Percentiles rank a stretch among this genome's conserved stretches.
Evolutionary conservation across 2,888 invertebrate species (phyloP).

Genomic region (Melanargia galathea): DNA sequence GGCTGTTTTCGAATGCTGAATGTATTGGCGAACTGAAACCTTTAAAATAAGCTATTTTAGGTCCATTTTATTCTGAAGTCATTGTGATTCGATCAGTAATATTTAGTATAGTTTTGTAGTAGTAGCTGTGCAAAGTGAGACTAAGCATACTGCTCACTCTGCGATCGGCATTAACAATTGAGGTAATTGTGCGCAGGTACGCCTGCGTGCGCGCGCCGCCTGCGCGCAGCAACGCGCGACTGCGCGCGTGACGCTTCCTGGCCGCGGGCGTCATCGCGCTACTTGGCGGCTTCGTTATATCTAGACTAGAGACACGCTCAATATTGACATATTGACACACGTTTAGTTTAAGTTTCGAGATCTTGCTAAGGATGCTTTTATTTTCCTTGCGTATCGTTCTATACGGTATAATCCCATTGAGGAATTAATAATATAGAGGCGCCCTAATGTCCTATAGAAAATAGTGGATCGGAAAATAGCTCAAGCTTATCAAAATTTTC

Average conservation of each 20-base stretch:
- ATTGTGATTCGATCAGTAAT: too few species aligned
- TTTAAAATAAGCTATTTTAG: too few species aligned
- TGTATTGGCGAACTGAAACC: too few species aligned
- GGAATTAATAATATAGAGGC: neutral
- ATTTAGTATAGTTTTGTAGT: too few species aligned
- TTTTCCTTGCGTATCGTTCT: neutral
- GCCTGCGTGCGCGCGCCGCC: slow-evolving; percentile 62
- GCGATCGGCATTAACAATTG: too few species aligned
- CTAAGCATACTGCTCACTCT: too few species aligned
- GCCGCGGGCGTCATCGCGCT: slow-evolving; percentile 68
- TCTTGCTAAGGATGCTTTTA: neutral
- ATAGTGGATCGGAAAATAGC: too few species aligned
- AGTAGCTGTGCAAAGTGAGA: too few species aligned
- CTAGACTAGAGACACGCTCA: slow-evolving; percentile 52
- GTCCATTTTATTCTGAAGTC: too few species aligned
- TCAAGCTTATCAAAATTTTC: too few species aligned
- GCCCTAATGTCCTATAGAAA: too few species aligned
- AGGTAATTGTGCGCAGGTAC: slow-evolving; percentile 51
- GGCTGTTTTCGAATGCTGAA: too few species aligned
- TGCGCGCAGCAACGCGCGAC: slow-evolving; percentile 51
- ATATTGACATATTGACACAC: slow-evolving; percentile 45
- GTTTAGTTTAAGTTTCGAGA: slow-evolving; percentile 2
- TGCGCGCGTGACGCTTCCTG: slow-evolving; percentile 76
- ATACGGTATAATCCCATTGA: slow-evolving; percentile 7
- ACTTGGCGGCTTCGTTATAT: slow-evolving; percentile 62